Percentiles rank a stretch among this genome's conserved stretches.
phyloP scores from a whole-genome alignment of 2,113 vertebrate genomes.

The Redunca redunca region DNA sequence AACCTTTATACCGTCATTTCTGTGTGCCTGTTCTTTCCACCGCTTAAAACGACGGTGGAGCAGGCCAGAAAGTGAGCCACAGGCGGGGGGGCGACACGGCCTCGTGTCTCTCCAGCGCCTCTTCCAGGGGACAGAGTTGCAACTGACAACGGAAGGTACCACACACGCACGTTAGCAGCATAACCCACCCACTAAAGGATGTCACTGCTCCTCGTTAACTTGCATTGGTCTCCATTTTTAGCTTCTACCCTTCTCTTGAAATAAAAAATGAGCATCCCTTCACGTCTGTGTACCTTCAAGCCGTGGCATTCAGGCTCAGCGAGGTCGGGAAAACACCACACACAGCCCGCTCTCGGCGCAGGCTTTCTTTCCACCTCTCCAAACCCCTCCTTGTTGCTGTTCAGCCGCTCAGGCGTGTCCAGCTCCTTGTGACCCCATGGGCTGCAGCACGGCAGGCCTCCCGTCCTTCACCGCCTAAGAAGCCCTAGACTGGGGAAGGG shows the following conservation, averaged over 20 bases:
- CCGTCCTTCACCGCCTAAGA: background rate
- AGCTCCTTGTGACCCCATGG: background rate
- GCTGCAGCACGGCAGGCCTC: background rate
- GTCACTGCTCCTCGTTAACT: slow-evolving; percentile 75
- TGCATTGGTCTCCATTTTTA: slow-evolving; percentile 72
- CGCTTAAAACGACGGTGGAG: background rate
- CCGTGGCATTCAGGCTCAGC: background rate
- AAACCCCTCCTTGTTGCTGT: accelerated
- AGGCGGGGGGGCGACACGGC: background rate
- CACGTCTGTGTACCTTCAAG: background rate
- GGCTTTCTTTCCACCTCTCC: background rate
- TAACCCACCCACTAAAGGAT: slow-evolving; percentile 58
- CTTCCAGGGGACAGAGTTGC: slow-evolving; percentile 67
- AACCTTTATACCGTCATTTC: slow-evolving; percentile 58
- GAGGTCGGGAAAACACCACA: background rate
- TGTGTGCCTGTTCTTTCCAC: background rate
- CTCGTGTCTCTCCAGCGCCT: background rate
- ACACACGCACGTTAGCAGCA: slow-evolving; percentile 51
- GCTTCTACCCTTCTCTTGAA: slow-evolving; percentile 69
- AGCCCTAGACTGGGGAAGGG: background rate
- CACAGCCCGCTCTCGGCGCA: background rate
- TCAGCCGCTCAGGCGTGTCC: background rate
- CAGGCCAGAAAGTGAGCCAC: slow-evolving; percentile 44
- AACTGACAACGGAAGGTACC: slow-evolving; percentile 58
- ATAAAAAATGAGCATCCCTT: slow-evolving; percentile 29